A percentile compares a stretch with the other conserved stretches of the same genome.
phyloP scores from a whole-genome alignment of 2,888 invertebrate genomes.

The Seladonia tumulorum region DNA sequence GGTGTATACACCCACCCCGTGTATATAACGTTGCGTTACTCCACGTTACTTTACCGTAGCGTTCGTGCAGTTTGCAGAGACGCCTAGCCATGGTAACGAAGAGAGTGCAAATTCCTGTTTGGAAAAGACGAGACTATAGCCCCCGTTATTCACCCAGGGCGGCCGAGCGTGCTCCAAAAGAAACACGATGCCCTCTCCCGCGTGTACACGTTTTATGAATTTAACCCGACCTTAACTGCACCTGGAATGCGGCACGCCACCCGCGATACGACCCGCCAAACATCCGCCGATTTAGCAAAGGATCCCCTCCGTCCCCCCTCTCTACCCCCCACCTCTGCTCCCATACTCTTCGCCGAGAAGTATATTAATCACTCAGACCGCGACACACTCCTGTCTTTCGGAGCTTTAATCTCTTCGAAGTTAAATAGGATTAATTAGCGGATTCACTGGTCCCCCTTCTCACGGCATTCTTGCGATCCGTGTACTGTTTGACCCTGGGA shows the following conservation, averaged over 20 bases:
- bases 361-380: constrained; percentile 3
- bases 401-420: not conserved
- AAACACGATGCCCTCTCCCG: constrained; percentile 31
- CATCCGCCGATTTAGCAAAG: not conserved
- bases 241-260: not conserved
- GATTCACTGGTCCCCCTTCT: not conserved
- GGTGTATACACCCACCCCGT: constrained; percentile 63
- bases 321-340: no score
- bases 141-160: constrained; percentile 56
- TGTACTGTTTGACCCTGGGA: no score
- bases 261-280: constrained; percentile 13
- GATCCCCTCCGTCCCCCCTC: not conserved
- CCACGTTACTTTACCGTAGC: constrained; percentile 69
- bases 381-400: not conserved
- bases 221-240: constrained; percentile 49
- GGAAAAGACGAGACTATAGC: constrained; percentile 68
- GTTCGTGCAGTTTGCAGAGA: constrained; percentile 72
- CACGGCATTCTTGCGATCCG: no score
- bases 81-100: constrained; percentile 70
- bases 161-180: constrained; percentile 41
- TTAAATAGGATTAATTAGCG: not conserved
- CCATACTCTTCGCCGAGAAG: not conserved
- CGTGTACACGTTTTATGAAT: constrained; percentile 57
- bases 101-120: constrained; percentile 72
- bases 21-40: constrained; percentile 69